Evolutionary conservation across 2,888 invertebrate genomes (phyloP), one percentile per base, ranked within the genome.

Genomic region (Bruchidius siliquastri): DNA sequence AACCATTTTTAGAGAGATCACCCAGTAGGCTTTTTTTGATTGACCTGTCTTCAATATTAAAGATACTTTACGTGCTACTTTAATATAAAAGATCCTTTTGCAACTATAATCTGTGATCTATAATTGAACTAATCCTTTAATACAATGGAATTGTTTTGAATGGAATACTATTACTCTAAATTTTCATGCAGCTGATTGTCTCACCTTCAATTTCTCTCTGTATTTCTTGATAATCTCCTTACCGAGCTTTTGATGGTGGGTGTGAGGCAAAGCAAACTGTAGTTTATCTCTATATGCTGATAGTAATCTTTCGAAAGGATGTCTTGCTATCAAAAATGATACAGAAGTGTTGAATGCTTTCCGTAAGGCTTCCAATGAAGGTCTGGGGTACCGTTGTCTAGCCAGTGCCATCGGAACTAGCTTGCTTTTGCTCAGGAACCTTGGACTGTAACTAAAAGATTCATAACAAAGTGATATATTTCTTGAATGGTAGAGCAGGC

Each of bases 221-320:
- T 94, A 95, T 81, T 91, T 93, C 81, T 90, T 90, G 70, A 95
- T 91, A 78, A 95, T 95, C 85, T 92, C 90, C 74, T 91, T 91
- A 32, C 95, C 94, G 83, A 95, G 89, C 84, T 93, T 94, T 80
- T 93, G 92, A 81, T 95, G 95, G 82, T 93, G 91, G 21, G 95
- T 94, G 84, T 94, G 93, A 0, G 94, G 94, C 85, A 94, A 88
- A 70, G 95, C 93, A 83, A 92, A 93, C 75, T 94, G 92, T 80
- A 97, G 91, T 88, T 95, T 95, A 85, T 95, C 95, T 80, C 94
- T 91, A 85, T 95, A 95, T 72, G 94, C 95, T 72, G 94, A 94
- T 74, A 94, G 90, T 76, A 95, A 88, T 81, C 92, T 88, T 85
- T 95, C 94, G 79, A 95, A 89, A 0, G 95, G 95, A 87, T 95